Evolutionary conservation across 2,888 invertebrate genomes (phyloP), one percentile per base, ranked within the genome.

Genomic region (Nephrotoma guestfalica): DNA sequence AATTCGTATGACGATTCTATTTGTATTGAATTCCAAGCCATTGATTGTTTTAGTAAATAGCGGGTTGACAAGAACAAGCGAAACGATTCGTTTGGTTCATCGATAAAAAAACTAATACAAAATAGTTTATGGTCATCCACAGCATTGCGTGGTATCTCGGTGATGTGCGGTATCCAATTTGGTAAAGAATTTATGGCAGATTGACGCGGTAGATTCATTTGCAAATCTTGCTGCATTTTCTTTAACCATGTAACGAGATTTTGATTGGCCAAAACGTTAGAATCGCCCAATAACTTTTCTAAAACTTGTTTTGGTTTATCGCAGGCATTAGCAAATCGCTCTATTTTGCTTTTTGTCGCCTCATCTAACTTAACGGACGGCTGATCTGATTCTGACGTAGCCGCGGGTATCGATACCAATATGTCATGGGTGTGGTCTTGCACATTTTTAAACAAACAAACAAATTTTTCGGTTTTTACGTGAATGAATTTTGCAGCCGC

Each of bases 1-100:
- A 57, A 15, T n/a, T 15, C 6, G 2, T 30, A 5, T n/a, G 6
- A 15, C 7, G 51, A 51, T 11, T 30, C 71, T 71, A 71, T 91
- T 7, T 71, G 18, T 71, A 71, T 30, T 30, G 11, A 30, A 71
- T 30, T 30, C 9, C 30, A 71, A 30, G 18, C 7, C 3, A 30
- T 3, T 71, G 71, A 18, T 30, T 18, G 6, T 4, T 71, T 18
- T 9, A 71, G 71, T 4, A 71, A 71, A 9, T 30, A 30, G 3
- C 30, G 71, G 0, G 71, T 71, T n/a, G 71, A 71, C 71, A 71
- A 30, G 11, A 71, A 71, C 3, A 18, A 30, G 18, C 30, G 71
- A 71, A 71, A 71, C n/a, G 6, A 6, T 51, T n/a, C 6, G 15
- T 15, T 2, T 4, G 9, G 0, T 30, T 71, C 0, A n/a, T 71